Base-by-base conservation (phyloP, 2,113 vertebrate species). In the Lota lota region DNA sequence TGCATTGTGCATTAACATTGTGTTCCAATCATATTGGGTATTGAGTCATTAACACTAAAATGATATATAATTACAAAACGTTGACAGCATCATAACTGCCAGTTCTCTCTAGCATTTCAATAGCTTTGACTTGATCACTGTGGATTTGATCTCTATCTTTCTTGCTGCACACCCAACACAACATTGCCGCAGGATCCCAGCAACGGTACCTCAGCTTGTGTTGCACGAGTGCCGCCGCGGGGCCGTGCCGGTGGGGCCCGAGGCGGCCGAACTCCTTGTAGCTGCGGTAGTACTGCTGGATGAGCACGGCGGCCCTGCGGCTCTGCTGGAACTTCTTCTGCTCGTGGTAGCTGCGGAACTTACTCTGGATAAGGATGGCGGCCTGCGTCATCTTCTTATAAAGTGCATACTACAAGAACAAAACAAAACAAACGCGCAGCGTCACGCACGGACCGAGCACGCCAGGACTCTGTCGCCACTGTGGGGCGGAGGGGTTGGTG, bases 361-460 rank as follows among this genome's bases (percentile, higher is more conserved):
- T 98, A 91, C 96, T 99, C 96, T 99, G 97, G 94, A 99, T 99
- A 74, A 99, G 95, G 93, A 99, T 98, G 94, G 97, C 97, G 90
- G 97, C 97, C 94, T 97, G 97, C 58, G 97, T 99, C 97, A 99
- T 99, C 96, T 99, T 99, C 92, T 97, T 98, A 92, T 99, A 99
- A 96, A 99, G 97, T 96, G 97, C 97, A 91, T 99, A 99, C 97
- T 99, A 92, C 2, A 16, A 21, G 5, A 3, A 61, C 21, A 59
- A 12, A 12, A 12, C 57, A 22, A 20, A 12, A 22, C 18, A 59
- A 5, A 47, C 40, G 10, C 28, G 47, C 36, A 0, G 17, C 0
- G 33, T 86, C 69, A 80, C 0, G 7, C 58, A 47, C 21, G 40
- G 40, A 33, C 10, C 22, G 18, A 6, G 20, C 19, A 16, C 5